phyloP scores from a whole-genome alignment of 1,140 invertebrate genomes.

The Cotesia chilonis region DNA sequence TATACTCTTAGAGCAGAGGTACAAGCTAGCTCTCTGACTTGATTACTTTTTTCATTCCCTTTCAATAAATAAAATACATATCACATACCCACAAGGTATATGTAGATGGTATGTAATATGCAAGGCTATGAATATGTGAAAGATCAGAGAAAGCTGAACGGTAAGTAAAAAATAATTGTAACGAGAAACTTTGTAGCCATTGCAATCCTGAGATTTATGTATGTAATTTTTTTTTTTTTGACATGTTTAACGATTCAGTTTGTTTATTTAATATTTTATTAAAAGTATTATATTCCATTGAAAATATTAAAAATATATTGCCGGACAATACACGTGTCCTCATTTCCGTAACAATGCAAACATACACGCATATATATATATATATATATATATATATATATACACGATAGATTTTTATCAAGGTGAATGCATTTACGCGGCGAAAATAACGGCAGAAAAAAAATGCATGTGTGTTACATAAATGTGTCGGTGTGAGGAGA shows the following conservation, averaged over 20 bases:
- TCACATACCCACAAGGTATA: not conserved
- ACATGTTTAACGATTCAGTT: no score
- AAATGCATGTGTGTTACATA: not conserved
- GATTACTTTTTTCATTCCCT: no score
- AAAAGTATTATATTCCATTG: slow-evolving; percentile 1
- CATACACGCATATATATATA: slow-evolving; percentile 47
- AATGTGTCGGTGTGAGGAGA: slow-evolving; percentile 4
- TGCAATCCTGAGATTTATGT: not conserved
- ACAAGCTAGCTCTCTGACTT: no score
- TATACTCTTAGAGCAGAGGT: no score
- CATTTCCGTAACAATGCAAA: slow-evolving; percentile 38
- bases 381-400: slow-evolving; percentile 37
- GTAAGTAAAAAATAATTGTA: no score
- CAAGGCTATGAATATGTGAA: no score
- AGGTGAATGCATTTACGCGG: slow-evolving; percentile 42
- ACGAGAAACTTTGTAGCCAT: no score
- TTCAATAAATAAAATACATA: slow-evolving; percentile 4
- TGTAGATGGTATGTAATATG: no score
- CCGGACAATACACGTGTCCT: slow-evolving; percentile 38
- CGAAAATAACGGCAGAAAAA: slow-evolving; percentile 25
- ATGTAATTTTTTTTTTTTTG: not conserved
- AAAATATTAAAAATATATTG: slow-evolving; percentile 6
- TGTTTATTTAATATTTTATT: slow-evolving; percentile 2
- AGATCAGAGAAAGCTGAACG: no score
- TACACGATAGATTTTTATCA: slow-evolving; percentile 50